These are phyloP conservation scores for Drosophila setosimentum DNA, from an alignment of 2,888 invertebrate genomes.

Conservation along the genomic window DNA sequence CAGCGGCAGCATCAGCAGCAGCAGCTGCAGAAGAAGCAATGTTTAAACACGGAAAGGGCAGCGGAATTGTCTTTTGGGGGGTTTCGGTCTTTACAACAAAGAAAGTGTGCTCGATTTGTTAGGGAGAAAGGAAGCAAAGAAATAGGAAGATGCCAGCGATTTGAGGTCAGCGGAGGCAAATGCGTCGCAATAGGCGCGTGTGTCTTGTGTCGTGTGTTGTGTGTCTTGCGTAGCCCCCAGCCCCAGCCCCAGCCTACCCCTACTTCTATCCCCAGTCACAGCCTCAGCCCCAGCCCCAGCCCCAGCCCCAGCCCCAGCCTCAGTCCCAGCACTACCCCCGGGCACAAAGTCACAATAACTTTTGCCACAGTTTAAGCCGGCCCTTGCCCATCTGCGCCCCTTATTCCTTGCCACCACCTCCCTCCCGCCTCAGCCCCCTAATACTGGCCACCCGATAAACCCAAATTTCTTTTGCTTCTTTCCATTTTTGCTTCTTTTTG, in stretches of 20 bases:
- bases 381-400: conserved; percentile 40
- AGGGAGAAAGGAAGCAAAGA: neutral
- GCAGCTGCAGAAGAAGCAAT: conserved; percentile 34
- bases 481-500: neutral
- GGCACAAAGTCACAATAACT: conserved; percentile 74
- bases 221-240: neutral
- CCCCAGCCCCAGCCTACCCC: neutral
- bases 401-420: conserved; percentile 35
- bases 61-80: conserved; percentile 18
- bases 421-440: neutral
- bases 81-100: conserved; percentile 37
- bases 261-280: neutral
- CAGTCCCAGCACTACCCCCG: conserved; percentile 37
- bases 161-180: conserved; percentile 69
- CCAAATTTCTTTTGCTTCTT: conserved; percentile 20
- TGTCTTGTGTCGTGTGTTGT: conserved; percentile 13
- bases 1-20: conserved; percentile 4
- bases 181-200: conserved; percentile 70
- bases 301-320: neutral
- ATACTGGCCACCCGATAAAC: conserved; percentile 10
- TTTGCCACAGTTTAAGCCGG: conserved; percentile 73
- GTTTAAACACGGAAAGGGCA: conserved; percentile 49
- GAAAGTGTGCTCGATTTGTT: conserved; percentile 35
- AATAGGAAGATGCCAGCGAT: conserved; percentile 41
- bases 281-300: neutral